phyloP scores from a whole-genome alignment of 2,888 invertebrate genomes.

The Crepidodera aurea region DNA sequence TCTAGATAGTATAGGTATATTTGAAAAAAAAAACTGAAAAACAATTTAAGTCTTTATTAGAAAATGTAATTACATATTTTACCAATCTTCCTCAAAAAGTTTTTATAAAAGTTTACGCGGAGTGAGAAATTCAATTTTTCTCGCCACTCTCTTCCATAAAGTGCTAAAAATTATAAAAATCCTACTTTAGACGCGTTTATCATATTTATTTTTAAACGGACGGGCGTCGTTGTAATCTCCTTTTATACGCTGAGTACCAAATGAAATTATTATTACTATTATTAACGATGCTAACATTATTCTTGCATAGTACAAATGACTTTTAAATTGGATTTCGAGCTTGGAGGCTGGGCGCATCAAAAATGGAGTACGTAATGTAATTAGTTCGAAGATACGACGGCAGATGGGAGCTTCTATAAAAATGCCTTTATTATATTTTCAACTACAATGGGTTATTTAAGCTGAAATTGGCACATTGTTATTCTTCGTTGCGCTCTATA shows the following conservation, averaged over 20 bases:
- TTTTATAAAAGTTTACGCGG: constrained; percentile 22
- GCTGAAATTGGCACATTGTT: constrained; percentile 60
- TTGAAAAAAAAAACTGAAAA: too few species aligned
- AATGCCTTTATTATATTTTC: constrained; percentile 59
- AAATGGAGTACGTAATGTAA: constrained; percentile 73
- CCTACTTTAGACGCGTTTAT: constrained; percentile 52
- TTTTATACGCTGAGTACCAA: constrained; percentile 57
- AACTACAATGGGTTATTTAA: constrained; percentile 58
- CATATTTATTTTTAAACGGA: constrained; percentile 52
- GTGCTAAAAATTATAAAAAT: constrained; percentile 56
- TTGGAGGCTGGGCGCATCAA: constrained; percentile 62
- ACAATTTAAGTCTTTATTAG: constrained; percentile 30
- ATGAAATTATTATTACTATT: constrained; percentile 63
- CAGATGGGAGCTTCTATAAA: constrained; percentile 62
- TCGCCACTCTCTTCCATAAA: constrained; percentile 44
- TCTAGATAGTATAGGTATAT: too few species aligned
- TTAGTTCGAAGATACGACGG: constrained; percentile 66
- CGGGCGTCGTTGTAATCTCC: constrained; percentile 51
- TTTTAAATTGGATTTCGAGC: constrained; percentile 72
- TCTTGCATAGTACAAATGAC: constrained; percentile 69
- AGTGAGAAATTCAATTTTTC: constrained; percentile 50
- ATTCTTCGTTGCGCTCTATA: constrained; percentile 27
- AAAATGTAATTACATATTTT: constrained; percentile 23
- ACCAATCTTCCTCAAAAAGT: constrained; percentile 25
- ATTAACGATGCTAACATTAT: constrained; percentile 62